Percentiles rank a stretch among this genome's conserved stretches.
Conservation (phyloP, 2,888 invertebrate genomes). For the Apodemia duryi region DNA sequence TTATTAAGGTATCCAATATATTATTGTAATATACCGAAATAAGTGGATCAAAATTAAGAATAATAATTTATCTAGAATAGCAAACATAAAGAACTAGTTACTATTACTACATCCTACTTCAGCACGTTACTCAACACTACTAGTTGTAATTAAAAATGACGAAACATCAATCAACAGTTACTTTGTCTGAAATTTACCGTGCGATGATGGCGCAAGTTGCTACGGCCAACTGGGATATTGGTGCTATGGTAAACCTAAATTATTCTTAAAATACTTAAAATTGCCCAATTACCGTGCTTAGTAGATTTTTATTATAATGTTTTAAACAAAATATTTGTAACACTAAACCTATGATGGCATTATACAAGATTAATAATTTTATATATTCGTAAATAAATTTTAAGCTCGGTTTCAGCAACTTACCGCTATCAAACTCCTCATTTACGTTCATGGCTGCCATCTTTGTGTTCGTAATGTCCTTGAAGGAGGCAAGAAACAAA, state of each 20-base stretch:
- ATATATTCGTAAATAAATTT: conserved; percentile 40
- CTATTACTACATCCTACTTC: neutral
- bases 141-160: conserved; percentile 5
- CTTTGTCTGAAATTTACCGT: conserved; percentile 65
- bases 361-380: conserved; percentile 12
- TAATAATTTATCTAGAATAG: neutral
- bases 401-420: conserved; percentile 61
- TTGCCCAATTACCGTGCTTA: conserved; percentile 46
- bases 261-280: conserved; percentile 8
- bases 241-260: conserved; percentile 44
- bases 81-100: neutral
- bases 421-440: conserved; percentile 93
- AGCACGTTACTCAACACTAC: conserved; percentile 1
- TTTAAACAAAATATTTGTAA: conserved; percentile 4
- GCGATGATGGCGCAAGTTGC: conserved; percentile 67
- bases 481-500: conserved; percentile 96
- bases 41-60: neutral
- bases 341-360: conserved; percentile 5
- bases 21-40: too few species aligned
- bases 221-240: conserved; percentile 62
- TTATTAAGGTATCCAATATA: too few species aligned
- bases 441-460: conserved; percentile 91
- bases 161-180: conserved; percentile 26
- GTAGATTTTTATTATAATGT: conserved; percentile 50
- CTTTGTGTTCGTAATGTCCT: conserved; percentile 96